phyloP scores from a whole-genome alignment of 2,797 vertebrate genomes.

The Emydoidea blandingii region DNA sequence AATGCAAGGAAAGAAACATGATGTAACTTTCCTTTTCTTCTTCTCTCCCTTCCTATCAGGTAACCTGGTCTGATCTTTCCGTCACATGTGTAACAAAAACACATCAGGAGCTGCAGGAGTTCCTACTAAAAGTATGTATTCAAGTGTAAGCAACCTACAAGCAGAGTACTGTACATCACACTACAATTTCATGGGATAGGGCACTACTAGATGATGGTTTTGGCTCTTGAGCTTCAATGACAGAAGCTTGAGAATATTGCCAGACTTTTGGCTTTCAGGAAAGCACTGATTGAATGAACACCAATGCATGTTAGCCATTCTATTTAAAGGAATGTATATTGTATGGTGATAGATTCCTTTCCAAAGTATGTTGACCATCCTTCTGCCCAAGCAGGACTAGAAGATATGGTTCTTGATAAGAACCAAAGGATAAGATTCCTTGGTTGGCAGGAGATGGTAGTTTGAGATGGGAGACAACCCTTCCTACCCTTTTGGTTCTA shows the following conservation, averaged over 20 bases:
- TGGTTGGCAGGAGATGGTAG: not conserved
- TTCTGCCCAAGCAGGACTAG: not conserved
- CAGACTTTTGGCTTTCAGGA: not conserved
- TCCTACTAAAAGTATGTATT: slow-evolving; percentile 85
- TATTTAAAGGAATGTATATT: not conserved
- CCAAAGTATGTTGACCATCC: not conserved
- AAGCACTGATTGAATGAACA: not conserved
- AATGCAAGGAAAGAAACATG: not conserved
- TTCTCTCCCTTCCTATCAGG: slow-evolving; percentile 68
- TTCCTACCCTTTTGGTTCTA: not conserved
- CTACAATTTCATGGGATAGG: not conserved
- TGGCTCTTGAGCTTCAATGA: not conserved
- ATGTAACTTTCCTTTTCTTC: not conserved
- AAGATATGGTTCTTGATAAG: not conserved
- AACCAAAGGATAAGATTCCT: not conserved
- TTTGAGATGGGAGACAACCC: not conserved
- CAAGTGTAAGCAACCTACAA: slow-evolving; percentile 24
- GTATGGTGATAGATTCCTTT: not conserved
- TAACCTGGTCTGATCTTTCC: slow-evolving; percentile 85
- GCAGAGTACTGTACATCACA: not conserved
- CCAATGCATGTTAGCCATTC: not conserved
- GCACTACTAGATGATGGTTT: not conserved
- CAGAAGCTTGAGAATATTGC: not conserved
- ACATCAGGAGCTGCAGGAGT: slow-evolving; percentile 86
- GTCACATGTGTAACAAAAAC: slow-evolving; percentile 86